Conservation (phyloP, 2,797 vertebrate species). For the Siniperca scherzeri region DNA sequence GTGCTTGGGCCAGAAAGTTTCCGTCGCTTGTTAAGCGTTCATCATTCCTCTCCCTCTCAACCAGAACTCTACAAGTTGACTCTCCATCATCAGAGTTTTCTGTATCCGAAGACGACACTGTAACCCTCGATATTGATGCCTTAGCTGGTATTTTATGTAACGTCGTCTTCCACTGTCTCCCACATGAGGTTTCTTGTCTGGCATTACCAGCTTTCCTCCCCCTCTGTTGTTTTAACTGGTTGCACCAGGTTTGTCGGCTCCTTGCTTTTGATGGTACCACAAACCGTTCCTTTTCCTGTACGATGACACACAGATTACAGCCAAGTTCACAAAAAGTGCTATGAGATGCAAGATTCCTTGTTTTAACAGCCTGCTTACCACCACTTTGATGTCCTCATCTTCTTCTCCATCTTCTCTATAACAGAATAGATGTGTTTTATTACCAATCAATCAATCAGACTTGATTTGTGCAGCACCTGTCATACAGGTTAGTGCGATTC, state of each 20-base stretch:
- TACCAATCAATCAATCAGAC: not conserved
- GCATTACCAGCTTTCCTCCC: not conserved
- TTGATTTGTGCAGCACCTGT: not conserved
- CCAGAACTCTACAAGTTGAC: not conserved
- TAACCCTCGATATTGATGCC: accelerated
- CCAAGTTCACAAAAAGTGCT: not conserved
- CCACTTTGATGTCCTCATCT: conserved; percentile 75
- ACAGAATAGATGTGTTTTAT: conserved; percentile 1
- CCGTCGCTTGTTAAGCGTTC: accelerated
- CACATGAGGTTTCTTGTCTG: not conserved
- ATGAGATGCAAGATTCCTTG: not conserved
- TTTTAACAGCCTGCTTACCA: conserved; percentile 71
- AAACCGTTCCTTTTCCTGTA: conserved; percentile 66
- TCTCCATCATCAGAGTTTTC: not conserved
- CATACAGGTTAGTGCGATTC: not conserved
- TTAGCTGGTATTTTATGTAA: accelerated
- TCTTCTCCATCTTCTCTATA: conserved; percentile 63
- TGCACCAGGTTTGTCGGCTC: conserved; percentile 25
- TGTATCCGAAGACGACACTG: not conserved
- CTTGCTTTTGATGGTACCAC: conserved; percentile 43
- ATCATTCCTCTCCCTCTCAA: not conserved
- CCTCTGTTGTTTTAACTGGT: not conserved
- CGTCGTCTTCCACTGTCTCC: accelerated
- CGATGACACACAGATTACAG: conserved; percentile 15
- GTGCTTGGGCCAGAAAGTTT: accelerated